Evolutionary conservation across 2,797 vertebrate genomes (phyloP).

Genomic region (Eulemur coronatus): DNA sequence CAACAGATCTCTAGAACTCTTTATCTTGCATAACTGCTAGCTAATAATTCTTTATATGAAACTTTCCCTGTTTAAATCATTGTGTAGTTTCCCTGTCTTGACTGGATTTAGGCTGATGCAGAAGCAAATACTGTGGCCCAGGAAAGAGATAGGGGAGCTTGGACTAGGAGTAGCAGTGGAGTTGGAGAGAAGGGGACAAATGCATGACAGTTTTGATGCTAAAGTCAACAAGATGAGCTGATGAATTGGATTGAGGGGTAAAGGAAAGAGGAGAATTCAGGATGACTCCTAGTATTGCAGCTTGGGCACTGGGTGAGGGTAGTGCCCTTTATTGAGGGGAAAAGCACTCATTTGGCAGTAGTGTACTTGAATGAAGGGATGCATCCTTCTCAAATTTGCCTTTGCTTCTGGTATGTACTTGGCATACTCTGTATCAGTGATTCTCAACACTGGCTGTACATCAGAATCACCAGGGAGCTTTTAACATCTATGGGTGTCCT

Average conservation of each 20-base stretch:
- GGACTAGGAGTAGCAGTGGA: background rate
- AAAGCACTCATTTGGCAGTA: background rate
- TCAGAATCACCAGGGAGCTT: background rate
- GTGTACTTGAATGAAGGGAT: background rate
- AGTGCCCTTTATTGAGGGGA: background rate
- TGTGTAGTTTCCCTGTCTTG: background rate
- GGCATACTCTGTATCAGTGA: background rate
- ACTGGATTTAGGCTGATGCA: background rate
- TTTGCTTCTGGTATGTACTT: background rate
- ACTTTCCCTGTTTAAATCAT: background rate
- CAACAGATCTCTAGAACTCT: background rate
- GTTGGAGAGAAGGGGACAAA: background rate
- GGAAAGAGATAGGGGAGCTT: background rate
- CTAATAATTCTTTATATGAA: background rate
- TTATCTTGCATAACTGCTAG: background rate
- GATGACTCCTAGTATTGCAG: background rate
- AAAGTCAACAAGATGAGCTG: background rate
- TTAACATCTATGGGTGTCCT: background rate
- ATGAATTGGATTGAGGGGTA: background rate
- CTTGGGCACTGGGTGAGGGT: background rate
- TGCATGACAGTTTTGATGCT: background rate
- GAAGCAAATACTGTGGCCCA: background rate
- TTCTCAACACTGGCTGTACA: background rate
- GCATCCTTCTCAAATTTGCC: background rate
- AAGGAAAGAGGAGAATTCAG: background rate